Evolutionary conservation across 2,113 vertebrate genomes (phyloP), one percentile per base, ranked within the genome.

Genomic region (Phasianus colchicus): DNA sequence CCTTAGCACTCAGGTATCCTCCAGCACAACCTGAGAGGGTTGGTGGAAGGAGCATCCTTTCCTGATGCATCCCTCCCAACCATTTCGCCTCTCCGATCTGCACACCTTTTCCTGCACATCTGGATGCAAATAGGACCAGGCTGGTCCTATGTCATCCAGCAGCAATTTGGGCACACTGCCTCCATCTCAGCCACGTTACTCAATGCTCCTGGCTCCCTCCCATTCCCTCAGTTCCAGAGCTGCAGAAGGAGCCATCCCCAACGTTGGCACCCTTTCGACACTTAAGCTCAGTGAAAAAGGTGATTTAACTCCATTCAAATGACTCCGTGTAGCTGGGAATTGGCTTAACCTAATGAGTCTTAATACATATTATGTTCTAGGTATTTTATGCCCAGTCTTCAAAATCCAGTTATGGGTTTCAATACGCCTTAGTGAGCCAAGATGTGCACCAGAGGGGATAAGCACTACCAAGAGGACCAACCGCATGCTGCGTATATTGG

Each of bases 271-370:
- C 57, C 58, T 83, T 6, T 29, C 0, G 2, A n/a, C 76, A 4
- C 60, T 30, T 11, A 8, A 92, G 20, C 73, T 70, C 83, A 65
- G 69, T 69, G 79, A 40, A 77, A 82, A 89, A 90, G 89, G 86
- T 93, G 90, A 90, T 95, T 89, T 83, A 54, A 78, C 27, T 65
- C 78, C 40, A 42, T 84, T 45, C 66, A 13, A 78, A 60, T 1
- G 32, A 69, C 4, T 3, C 73, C 1, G 57, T 43, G 52, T 13
- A 18, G 32, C 83, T 40, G 85, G 43, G 72, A 66, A 91, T 72
- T 89, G 86, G 70, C 83, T 96, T 90, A 92, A 89, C 61, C 73
- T 38, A 8, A 58, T 73, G 88, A 85, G 83, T 52, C 92, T 57
- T 72, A 47, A 43, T 72, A 64, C 2, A 6, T 5, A 84, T 93